Evolutionary conservation across 2,113 vertebrate species (phyloP).

Genomic region (Caracal caracal): DNA sequence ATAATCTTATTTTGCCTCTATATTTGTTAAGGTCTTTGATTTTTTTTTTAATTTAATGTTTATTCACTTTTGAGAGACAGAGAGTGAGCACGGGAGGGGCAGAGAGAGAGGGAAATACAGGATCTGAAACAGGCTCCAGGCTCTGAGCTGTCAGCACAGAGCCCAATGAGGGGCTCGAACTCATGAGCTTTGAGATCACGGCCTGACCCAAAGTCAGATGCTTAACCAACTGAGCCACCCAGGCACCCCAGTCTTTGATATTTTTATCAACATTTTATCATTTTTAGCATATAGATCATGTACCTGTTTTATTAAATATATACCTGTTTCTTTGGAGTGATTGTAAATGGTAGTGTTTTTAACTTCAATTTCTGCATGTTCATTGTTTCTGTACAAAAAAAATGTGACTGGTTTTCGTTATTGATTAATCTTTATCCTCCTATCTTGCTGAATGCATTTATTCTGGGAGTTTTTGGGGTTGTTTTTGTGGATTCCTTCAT

Average conservation of each 20-base stretch:
- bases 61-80: no score
- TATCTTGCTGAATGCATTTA: neutral
- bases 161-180: no score
- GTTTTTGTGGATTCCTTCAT: neutral
- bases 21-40: neutral
- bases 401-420: neutral
- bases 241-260: neutral
- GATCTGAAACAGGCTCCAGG: no score
- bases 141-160: no score
- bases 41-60: neutral
- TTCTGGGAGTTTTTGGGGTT: neutral
- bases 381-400: neutral
- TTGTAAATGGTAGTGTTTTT: neutral
- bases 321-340: neutral
- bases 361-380: neutral
- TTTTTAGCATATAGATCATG: neutral
- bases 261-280: neutral
- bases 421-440: neutral
- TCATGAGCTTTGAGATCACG: no score
- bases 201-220: no score
- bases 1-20: neutral
- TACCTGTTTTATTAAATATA: neutral
- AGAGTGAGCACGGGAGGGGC: no score
- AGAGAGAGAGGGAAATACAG: no score
- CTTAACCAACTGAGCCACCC: no score